A percentile compares a stretch with the other conserved stretches of the same genome.
phyloP scores from a whole-genome alignment of 2,797 vertebrate species.

The Pelobates cultripes region DNA sequence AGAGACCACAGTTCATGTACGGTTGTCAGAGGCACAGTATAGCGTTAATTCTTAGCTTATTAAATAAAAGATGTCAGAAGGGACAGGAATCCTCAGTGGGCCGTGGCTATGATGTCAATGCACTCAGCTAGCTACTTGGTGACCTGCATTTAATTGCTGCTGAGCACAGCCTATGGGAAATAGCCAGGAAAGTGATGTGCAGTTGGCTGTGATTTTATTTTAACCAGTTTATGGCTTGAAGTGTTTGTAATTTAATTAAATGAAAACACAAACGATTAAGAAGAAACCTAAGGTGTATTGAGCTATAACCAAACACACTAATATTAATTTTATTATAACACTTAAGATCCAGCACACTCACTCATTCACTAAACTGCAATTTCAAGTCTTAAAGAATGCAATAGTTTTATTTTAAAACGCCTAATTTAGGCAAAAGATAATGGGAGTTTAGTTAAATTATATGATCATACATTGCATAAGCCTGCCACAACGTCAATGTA shows the following conservation, averaged over 20 bases:
- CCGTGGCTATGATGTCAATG: slow-evolving; percentile 5
- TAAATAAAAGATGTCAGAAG: slow-evolving; percentile 24
- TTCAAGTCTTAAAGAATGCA: too few relatives aligned
- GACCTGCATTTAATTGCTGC: slow-evolving; percentile 24
- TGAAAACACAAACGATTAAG: neutral
- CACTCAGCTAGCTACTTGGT: slow-evolving; percentile 6
- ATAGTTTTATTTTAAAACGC: too few relatives aligned
- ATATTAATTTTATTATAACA: too few relatives aligned
- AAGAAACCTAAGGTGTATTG: too few relatives aligned
- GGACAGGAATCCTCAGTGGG: slow-evolving; percentile 35
- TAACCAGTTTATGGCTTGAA: neutral
- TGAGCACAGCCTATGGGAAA: slow-evolving; percentile 24
- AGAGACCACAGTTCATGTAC: neutral
- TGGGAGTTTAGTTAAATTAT: too few relatives aligned
- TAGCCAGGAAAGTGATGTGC: neutral
- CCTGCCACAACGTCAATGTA: too few relatives aligned
- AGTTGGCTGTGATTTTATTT: neutral
- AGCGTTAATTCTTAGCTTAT: slow-evolving; percentile 19
- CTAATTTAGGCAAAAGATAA: too few relatives aligned
- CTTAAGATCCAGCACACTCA: too few relatives aligned
- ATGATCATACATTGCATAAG: too few relatives aligned
- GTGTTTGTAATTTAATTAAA: neutral
- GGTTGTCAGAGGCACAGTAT: neutral
- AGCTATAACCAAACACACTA: too few relatives aligned
- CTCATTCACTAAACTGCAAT: too few relatives aligned